phyloP scores from a whole-genome alignment of 2,113 vertebrate species.

The Apeltes quadracus region DNA sequence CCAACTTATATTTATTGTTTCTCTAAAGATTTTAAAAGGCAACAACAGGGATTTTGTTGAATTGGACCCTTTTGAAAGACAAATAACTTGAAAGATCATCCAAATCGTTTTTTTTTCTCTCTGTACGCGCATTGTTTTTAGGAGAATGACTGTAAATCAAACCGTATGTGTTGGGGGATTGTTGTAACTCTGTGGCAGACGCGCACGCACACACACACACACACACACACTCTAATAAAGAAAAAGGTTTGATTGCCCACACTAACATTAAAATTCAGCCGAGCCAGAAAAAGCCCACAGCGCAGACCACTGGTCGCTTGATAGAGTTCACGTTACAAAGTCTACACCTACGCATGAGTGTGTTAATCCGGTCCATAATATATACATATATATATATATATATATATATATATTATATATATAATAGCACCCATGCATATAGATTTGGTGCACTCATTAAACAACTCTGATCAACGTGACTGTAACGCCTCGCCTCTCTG shows the following conservation, averaged over 20 bases:
- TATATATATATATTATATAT: too few relatives aligned
- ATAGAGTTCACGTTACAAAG: conserved; percentile 38
- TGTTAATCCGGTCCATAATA: conserved; percentile 49
- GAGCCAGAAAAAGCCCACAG: conserved; percentile 19
- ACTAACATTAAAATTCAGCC: conserved; percentile 33
- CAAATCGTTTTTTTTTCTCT: not conserved
- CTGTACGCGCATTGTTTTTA: not conserved
- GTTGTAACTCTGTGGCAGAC: not conserved
- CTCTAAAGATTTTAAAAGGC: not conserved
- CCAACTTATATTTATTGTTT: conserved; percentile 1
- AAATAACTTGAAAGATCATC: not conserved
- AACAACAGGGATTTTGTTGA: not conserved
- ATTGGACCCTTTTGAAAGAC: conserved; percentile 1
- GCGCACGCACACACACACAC: not conserved
- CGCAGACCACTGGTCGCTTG: conserved; percentile 30
- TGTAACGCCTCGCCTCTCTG: not conserved
- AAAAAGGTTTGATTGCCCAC: conserved; percentile 17
- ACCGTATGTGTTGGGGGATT: conserved; percentile 1
- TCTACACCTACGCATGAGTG: conserved; percentile 38
- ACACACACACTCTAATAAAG: conserved; percentile 4
- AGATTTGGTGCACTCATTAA: not conserved
- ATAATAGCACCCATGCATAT: conserved; percentile 23
- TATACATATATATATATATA: too few relatives aligned
- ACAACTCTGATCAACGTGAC: conserved; percentile 30
- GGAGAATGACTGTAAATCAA: conserved; percentile 5